Percentiles rank a stretch among this genome's conserved stretches.
Evolutionary conservation across 2,113 vertebrate species (phyloP).

Genomic region (Turdus rufiventris): DNA sequence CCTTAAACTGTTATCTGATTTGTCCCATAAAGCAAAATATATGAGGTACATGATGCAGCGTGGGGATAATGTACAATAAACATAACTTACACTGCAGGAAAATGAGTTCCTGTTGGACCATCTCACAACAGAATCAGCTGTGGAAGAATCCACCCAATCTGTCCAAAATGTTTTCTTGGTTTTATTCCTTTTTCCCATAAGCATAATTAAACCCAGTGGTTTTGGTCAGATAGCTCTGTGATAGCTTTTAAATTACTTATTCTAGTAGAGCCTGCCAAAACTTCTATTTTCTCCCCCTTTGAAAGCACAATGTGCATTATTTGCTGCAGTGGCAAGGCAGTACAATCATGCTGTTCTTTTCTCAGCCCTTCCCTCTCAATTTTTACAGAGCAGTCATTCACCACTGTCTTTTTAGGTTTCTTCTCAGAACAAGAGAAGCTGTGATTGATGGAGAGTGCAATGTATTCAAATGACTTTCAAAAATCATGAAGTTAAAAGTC

Average conservation of each 20-base stretch:
- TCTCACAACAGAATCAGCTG: background rate
- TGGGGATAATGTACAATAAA: constrained; percentile 52
- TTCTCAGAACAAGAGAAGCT: background rate
- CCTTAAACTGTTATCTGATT: constrained; percentile 54
- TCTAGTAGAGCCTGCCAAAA: background rate
- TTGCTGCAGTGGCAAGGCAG: background rate
- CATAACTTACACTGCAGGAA: constrained; percentile 23
- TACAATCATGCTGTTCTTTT: background rate
- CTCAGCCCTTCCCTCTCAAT: background rate
- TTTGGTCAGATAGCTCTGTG: background rate
- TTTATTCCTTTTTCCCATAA: background rate
- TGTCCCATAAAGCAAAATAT: constrained; percentile 60
- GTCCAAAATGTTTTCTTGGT: background rate
- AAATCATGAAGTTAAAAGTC: background rate
- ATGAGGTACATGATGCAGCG: constrained; percentile 27
- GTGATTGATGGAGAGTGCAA: background rate
- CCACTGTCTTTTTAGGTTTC: background rate
- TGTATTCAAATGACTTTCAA: background rate
- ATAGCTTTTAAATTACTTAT: background rate
- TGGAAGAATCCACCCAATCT: background rate
- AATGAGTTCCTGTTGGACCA: background rate
- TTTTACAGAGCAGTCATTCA: background rate
- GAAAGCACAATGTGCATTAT: background rate
- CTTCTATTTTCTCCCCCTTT: background rate
- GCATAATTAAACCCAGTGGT: background rate